phyloP scores from a whole-genome alignment of 2,113 vertebrate genomes.

The Pao palembangensis region DNA sequence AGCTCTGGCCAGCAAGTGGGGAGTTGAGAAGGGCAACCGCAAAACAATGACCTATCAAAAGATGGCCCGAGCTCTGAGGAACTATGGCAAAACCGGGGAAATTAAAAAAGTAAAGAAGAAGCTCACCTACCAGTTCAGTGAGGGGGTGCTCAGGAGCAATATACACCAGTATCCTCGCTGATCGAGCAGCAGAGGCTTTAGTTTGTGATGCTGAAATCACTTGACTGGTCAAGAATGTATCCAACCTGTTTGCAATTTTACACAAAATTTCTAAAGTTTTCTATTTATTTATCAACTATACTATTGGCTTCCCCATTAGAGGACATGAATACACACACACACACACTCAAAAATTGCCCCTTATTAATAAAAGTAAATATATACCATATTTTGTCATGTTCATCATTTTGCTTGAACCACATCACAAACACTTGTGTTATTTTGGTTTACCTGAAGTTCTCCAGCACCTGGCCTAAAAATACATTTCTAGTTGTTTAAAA shows the following conservation, averaged over 20 bases:
- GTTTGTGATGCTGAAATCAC: slow-evolving; percentile 27
- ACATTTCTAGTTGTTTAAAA: no score
- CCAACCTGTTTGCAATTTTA: slow-evolving; percentile 24
- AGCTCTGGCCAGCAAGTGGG: slow-evolving; percentile 90
- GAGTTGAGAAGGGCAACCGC: slow-evolving; percentile 95
- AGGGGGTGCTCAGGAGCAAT: slow-evolving; percentile 86
- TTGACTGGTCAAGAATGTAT: slow-evolving; percentile 7
- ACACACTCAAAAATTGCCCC: no score
- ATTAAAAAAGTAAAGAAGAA: slow-evolving; percentile 99
- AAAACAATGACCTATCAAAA: slow-evolving; percentile 99
- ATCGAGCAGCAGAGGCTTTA: slow-evolving; percentile 16
- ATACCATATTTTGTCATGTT: no score
- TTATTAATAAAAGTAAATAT: no score
- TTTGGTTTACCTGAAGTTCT: no score
- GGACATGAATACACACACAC: no score
- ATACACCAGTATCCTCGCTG: slow-evolving; percentile 49
- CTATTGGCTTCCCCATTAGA: slow-evolving; percentile 6
- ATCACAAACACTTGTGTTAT: no score
- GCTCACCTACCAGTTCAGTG: slow-evolving; percentile 98
- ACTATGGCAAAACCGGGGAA: slow-evolving; percentile 98
- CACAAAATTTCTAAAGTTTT: slow-evolving; percentile 25
- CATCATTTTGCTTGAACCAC: no score
- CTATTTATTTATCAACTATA: slow-evolving; percentile 53
- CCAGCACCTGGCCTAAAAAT: not conserved
- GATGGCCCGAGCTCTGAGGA: slow-evolving; percentile 96